These are phyloP conservation scores for Enteromius unitaeniatus DNA, from an alignment of 2,797 vertebrate species.

Conservation along the genomic window DNA sequence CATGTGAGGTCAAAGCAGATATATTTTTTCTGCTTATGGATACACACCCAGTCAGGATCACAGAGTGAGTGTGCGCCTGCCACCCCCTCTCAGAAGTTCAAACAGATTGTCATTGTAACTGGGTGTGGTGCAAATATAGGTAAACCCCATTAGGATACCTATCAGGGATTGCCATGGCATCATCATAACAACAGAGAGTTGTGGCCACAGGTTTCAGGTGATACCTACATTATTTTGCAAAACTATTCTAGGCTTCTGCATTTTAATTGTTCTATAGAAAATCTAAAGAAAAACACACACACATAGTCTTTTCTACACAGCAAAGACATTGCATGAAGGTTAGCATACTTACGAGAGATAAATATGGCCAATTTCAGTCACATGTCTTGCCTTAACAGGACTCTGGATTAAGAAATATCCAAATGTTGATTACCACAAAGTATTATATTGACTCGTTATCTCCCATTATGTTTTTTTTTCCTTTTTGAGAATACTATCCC, in stretches of 20 bases:
- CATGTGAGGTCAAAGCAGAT: slow-evolving; percentile 8
- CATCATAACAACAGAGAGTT: slow-evolving; percentile 21
- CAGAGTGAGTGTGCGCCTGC: neutral
- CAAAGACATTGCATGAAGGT: neutral
- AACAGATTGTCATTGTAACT: slow-evolving; percentile 37
- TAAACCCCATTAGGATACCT: slow-evolving; percentile 44
- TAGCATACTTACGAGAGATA: neutral
- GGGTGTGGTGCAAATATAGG: slow-evolving; percentile 45
- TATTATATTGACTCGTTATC: neutral
- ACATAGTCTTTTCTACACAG: neutral
- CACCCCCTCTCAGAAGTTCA: slow-evolving; percentile 2
- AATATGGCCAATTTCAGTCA: neutral
- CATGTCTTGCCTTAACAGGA: slow-evolving; percentile 20
- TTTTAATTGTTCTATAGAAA: neutral
- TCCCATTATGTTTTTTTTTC: neutral
- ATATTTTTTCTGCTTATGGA: neutral
- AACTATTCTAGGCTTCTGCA: neutral
- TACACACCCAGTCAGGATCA: slow-evolving; percentile 38
- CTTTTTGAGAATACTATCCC: neutral
- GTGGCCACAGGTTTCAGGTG: slow-evolving; percentile 18
- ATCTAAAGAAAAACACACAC: neutral
- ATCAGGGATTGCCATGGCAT: slow-evolving; percentile 29
- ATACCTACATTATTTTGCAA: neutral
- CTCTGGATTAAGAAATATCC: neutral
- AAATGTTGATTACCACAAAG: neutral